phyloP scores from a whole-genome alignment of 2,888 invertebrate genomes.

The Dicyrtoma fusca region DNA sequence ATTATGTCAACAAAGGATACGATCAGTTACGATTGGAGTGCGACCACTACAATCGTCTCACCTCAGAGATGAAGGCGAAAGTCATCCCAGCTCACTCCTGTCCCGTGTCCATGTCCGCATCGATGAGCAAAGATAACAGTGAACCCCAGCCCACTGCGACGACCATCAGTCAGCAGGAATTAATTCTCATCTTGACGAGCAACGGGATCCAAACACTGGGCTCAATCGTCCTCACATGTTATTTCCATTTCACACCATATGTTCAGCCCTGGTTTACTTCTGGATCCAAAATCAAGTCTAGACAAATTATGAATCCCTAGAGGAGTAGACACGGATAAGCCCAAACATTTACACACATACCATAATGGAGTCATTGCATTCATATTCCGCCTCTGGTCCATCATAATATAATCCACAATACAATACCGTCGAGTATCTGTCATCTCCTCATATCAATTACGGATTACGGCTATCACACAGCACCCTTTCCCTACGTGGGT shows the following conservation, averaged over 20 bases:
- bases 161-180: not conserved
- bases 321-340: not conserved
- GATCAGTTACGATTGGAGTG: conserved; percentile 26
- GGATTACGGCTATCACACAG: too few relatives aligned
- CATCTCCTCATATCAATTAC: too few relatives aligned
- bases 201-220: conserved; percentile 9
- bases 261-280: not conserved
- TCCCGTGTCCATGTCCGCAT: not conserved
- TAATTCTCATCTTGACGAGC: conserved; percentile 16
- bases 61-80: not conserved
- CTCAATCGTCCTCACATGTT: conserved; percentile 8
- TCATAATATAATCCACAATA: too few relatives aligned
- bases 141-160: not conserved
- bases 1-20: conserved; percentile 29
- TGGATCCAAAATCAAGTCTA: not conserved
- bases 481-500: too few relatives aligned
- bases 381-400: too few relatives aligned
- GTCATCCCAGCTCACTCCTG: not conserved
- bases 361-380: not conserved
- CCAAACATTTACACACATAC: not conserved
- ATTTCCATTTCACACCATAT: conserved; percentile 35
- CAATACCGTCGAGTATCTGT: too few relatives aligned
- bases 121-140: too few relatives aligned
- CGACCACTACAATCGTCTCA: not conserved
- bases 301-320: conserved; percentile 6